Evolutionary conservation across 2,888 invertebrate species (phyloP), one percentile per base, ranked within the genome.

Genomic region (Timandra comae): DNA sequence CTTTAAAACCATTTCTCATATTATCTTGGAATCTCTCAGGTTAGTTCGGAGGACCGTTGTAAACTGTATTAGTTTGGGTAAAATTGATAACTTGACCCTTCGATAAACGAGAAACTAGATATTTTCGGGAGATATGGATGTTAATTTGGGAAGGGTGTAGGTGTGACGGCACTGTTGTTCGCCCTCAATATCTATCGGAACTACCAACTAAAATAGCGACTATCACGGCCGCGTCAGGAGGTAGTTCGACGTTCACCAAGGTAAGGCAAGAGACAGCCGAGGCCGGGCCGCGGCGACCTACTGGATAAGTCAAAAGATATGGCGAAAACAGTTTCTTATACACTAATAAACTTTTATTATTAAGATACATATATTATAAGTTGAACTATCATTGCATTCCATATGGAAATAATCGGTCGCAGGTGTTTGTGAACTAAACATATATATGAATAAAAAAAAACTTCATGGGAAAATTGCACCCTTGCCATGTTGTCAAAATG

Each of bases 181-280:
- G 53, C 53, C 53, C 46, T 50, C 43, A 54, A 53, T 52, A 54
- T 47, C 55, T 53, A 57, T 55, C 47, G 47, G 46, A 56, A 56
- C 55, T 57, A 46, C 35, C n/a, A n/a, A n/a, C 16, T 34, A 38
- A 48, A 49, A 53, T 51, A 51, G 41, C n/a, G n/a, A n/a, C n/a
- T n/a, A n/a, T n/a, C 44, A 36, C 41, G 41, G 40, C 49, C 48
- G 44, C 47, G 52, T 36, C 38, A 49, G 43, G 50, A 51, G 46
- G 43, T 52, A 63, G 54, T 60, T 64, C 52, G 55, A 56, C 51
- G 46, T 46, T 46, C 32, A 28, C 32, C 30, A 4, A n/a, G n/a
- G 8, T 9, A 8, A 23, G 37, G 16, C 35, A 39, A 43, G 28
- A 27, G 29, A 21, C 39, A 35, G 34, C 35, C 43, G 23, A 16